Evolutionary conservation across 2,888 invertebrate genomes (phyloP).

Genomic region (Harmothoe impar): DNA sequence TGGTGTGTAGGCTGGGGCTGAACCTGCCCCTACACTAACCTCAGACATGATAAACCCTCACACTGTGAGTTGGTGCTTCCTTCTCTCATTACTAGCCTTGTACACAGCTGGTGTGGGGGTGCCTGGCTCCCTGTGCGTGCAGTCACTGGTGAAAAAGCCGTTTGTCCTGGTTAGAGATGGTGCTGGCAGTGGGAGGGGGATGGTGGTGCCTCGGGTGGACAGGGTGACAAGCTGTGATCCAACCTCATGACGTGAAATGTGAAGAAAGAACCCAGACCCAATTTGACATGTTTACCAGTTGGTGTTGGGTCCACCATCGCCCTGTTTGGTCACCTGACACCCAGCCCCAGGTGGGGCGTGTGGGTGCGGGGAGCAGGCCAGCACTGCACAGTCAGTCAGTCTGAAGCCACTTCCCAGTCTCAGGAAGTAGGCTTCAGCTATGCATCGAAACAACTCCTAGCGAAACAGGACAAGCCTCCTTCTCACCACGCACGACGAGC

Average conservation of each 20-base stretch:
- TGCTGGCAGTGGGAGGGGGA: slow-evolving; percentile 49
- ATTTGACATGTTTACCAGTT: not conserved
- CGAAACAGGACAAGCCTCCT: not conserved
- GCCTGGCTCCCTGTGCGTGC: not conserved
- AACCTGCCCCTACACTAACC: not conserved
- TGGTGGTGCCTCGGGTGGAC: not conserved
- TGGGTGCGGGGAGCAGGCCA: slow-evolving; percentile 40
- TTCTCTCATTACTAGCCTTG: not conserved
- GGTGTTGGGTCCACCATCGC: not conserved
- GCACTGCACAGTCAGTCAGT: slow-evolving; percentile 18
- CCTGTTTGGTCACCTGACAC: slow-evolving; percentile 17
- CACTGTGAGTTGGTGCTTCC: not conserved
- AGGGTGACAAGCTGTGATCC: not conserved
- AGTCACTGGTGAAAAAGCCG: not conserved
- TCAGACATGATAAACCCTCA: not conserved
- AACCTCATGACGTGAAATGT: not conserved
- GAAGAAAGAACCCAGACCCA: not conserved
- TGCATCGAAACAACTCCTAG: not conserved
- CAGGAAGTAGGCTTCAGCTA: slow-evolving; percentile 39
- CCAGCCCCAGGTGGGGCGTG: not conserved
- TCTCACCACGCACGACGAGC: not conserved
- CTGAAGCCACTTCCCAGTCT: not conserved
- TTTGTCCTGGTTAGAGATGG: not conserved
- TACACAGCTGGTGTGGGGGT: not conserved
- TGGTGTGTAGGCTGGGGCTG: not conserved